Percentiles rank a stretch among this genome's conserved stretches.
Evolutionary conservation across 2,888 invertebrate species (phyloP).

Genomic region (Endotricha flammealis): DNA sequence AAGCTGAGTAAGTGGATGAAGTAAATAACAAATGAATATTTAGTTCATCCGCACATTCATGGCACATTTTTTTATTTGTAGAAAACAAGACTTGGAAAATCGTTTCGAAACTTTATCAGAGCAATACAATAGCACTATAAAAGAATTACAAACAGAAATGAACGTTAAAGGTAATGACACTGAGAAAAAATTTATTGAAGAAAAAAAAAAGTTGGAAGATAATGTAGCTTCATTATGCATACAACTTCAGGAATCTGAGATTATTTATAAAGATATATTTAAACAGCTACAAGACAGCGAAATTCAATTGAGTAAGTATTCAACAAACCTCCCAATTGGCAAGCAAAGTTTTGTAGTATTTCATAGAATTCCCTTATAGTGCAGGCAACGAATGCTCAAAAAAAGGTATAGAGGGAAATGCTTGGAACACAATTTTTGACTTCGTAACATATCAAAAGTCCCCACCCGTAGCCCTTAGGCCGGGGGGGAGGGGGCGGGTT

Average conservation of each 20-base stretch:
- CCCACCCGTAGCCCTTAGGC: too few relatives aligned
- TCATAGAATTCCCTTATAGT: too few relatives aligned
- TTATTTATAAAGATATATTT: constrained; percentile 30
- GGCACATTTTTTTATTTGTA: too few relatives aligned
- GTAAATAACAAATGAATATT: too few relatives aligned
- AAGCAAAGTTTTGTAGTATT: constrained; percentile 1
- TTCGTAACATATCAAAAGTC: too few relatives aligned
- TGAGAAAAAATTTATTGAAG: constrained; percentile 47
- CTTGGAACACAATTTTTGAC: too few relatives aligned
- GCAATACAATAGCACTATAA: constrained; percentile 49
- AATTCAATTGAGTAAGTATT: constrained; percentile 32
- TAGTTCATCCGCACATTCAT: too few relatives aligned
- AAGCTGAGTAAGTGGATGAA: constrained; percentile 59
- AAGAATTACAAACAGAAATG: constrained; percentile 43
- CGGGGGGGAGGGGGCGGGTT: too few relatives aligned
- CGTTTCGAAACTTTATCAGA: constrained; percentile 44
- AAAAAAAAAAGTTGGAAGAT: constrained; percentile 36
- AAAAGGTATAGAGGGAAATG: too few relatives aligned
- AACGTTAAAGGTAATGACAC: constrained; percentile 43
- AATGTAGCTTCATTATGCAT: constrained; percentile 38
- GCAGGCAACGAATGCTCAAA: too few relatives aligned
- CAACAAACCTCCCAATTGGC: background rate
- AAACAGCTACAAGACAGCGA: constrained; percentile 35
- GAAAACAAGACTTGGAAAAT: constrained; percentile 60
- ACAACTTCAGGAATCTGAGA: constrained; percentile 44